These are phyloP conservation scores for Glaucomys volans DNA, from an alignment of 2,113 vertebrate genomes.

Conservation along the genomic window DNA sequence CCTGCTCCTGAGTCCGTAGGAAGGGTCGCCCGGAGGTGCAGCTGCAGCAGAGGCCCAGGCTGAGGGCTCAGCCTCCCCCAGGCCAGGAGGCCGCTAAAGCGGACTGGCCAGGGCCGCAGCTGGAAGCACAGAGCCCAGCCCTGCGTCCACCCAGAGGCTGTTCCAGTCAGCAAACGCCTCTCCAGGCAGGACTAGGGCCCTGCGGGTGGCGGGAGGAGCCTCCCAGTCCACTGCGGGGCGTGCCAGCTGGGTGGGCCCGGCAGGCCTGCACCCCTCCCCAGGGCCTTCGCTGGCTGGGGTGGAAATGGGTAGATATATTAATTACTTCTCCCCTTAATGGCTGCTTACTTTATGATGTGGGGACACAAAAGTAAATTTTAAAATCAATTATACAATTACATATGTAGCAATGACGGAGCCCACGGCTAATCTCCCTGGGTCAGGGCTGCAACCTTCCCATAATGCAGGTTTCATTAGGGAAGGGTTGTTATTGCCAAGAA, in stretches of 20 bases:
- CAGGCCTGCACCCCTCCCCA: no score
- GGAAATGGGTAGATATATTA: slow-evolving; percentile 77
- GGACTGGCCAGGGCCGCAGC: no score
- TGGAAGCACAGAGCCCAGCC: no score
- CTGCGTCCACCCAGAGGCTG: no score
- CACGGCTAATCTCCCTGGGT: slow-evolving; percentile 90
- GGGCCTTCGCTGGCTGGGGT: not conserved
- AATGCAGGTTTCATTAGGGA: slow-evolving; percentile 91
- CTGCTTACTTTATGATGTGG: slow-evolving; percentile 83
- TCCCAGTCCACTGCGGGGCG: not conserved
- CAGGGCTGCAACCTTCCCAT: slow-evolving; percentile 89
- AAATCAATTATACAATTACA: slow-evolving; percentile 94
- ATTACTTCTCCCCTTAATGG: slow-evolving; percentile 86
- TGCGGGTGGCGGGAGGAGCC: no score
- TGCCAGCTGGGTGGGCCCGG: not conserved
- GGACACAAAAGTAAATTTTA: slow-evolving; percentile 88
- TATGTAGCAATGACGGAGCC: slow-evolving; percentile 88
- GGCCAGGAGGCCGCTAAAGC: no score
- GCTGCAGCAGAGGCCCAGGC: no score
- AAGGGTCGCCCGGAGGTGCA: no score
- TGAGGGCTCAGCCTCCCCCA: no score
- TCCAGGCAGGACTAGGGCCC: no score
- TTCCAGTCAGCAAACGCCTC: no score
- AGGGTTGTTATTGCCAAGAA: slow-evolving; percentile 88
- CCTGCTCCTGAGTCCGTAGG: no score